Conservation (phyloP, 2,888 invertebrate genomes). For the Campoletis raptor region DNA sequence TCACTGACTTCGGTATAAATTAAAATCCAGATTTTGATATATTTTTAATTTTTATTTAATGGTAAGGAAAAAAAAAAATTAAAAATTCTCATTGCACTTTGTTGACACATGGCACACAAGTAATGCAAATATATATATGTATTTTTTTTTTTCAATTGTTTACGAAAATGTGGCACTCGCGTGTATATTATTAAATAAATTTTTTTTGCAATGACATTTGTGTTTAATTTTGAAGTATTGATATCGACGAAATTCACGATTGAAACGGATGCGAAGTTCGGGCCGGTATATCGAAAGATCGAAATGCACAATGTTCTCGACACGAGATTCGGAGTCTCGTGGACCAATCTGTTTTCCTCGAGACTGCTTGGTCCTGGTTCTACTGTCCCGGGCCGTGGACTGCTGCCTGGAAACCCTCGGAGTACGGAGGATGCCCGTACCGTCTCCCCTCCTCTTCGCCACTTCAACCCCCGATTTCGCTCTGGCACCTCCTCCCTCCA, state of each 20-base stretch:
- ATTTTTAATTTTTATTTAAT: background rate
- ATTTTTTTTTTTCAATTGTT: background rate
- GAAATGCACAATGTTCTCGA: background rate
- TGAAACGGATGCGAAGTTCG: background rate
- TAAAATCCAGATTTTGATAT: background rate
- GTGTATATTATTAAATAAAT: background rate
- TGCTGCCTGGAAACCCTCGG: slow-evolving; percentile 83
- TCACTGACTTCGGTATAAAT: background rate
- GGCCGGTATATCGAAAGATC: background rate
- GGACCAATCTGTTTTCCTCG: slow-evolving; percentile 44
- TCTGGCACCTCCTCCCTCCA: slow-evolving; percentile 66
- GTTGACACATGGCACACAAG: slow-evolving; percentile 2
- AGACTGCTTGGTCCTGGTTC: slow-evolving; percentile 80
- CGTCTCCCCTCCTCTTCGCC: slow-evolving; percentile 69
- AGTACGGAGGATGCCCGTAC: slow-evolving; percentile 78
- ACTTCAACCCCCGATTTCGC: slow-evolving; percentile 72
- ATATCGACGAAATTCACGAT: slow-evolving; percentile 4
- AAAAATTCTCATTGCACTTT: background rate
- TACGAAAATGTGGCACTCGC: background rate
- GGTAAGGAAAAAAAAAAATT: background rate
- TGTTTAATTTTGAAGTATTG: background rate
- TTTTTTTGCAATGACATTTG: background rate
- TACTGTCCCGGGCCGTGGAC: slow-evolving; percentile 83
- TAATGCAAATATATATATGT: background rate
- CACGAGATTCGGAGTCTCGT: slow-evolving; percentile 40